Percentiles rank a stretch among this genome's conserved stretches.
Conservation (phyloP, 92 coral and sea anemone genomes). For the Nematostella vectensis region DNA sequence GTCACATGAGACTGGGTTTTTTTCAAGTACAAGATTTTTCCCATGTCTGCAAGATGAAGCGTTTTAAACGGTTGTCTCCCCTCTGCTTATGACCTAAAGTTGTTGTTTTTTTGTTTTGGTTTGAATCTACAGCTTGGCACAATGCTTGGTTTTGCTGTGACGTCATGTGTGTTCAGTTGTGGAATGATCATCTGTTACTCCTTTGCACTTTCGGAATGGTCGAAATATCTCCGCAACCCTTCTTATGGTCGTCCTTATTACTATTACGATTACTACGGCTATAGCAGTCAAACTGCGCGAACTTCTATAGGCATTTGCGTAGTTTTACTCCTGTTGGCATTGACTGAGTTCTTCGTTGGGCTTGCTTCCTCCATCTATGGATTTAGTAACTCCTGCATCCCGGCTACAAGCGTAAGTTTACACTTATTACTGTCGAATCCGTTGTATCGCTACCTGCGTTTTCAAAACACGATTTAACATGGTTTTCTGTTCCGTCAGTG, state of each 20-base stretch:
- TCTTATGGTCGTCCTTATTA: background rate
- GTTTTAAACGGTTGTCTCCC: too few species aligned
- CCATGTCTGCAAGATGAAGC: too few species aligned
- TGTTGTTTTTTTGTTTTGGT: too few species aligned
- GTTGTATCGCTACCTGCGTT: too few species aligned
- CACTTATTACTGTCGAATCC: too few species aligned
- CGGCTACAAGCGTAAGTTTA: background rate
- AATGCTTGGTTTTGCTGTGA: slow-evolving; percentile 68
- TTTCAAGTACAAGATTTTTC: too few species aligned
- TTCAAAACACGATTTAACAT: too few species aligned
- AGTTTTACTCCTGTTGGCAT: slow-evolving; percentile 29
- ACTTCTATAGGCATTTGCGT: slow-evolving; percentile 43
- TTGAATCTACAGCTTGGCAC: slow-evolving; percentile 70
- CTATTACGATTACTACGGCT: slow-evolving; percentile 2
- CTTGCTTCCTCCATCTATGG: slow-evolving; percentile 62
- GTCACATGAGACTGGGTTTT: too few species aligned
- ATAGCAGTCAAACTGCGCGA: background rate
- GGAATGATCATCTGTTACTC: slow-evolving; percentile 48
- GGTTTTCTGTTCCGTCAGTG: too few species aligned
- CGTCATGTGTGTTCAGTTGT: slow-evolving; percentile 44
- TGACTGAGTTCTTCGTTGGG: slow-evolving; percentile 54
- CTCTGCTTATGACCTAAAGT: too few species aligned
- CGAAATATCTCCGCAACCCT: slow-evolving; percentile 8
- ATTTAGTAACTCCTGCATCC: slow-evolving; percentile 34
- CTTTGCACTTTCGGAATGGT: slow-evolving; percentile 18